Evolutionary conservation across 2,888 invertebrate genomes (phyloP).

Genomic region (Apamea anceps): DNA sequence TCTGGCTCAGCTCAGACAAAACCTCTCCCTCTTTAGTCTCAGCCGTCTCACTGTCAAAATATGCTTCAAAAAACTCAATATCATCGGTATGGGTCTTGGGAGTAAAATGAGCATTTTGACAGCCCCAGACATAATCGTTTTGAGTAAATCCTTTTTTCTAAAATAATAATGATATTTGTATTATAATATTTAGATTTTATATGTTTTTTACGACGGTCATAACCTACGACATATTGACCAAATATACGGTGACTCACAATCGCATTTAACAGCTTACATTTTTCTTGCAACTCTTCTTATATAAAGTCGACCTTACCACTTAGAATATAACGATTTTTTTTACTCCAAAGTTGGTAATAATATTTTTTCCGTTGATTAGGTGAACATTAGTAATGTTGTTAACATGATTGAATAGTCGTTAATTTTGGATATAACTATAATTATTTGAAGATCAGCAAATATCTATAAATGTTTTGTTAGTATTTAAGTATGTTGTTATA

Average conservation of each 20-base stretch:
- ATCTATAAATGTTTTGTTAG: no score
- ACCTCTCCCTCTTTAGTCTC: no score
- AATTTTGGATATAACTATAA: background rate
- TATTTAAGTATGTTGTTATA: background rate
- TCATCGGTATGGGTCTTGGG: background rate
- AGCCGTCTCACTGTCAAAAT: background rate
- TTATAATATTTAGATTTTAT: background rate
- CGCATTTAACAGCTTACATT: background rate
- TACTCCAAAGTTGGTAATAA: background rate
- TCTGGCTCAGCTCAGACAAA: background rate
- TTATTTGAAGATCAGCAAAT: background rate
- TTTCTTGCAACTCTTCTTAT: background rate
- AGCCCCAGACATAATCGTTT: background rate
- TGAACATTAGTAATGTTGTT: constrained; percentile 20
- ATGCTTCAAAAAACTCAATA: background rate
- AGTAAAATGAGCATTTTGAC: background rate
- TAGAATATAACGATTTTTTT: background rate
- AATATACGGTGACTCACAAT: constrained; percentile 57
- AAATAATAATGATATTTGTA: constrained; percentile 33
- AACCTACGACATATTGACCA: constrained; percentile 71
- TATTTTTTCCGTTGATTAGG: background rate
- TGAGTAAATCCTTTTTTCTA: constrained; percentile 5
- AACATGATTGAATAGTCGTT: constrained; percentile 27
- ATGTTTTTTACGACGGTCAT: constrained; percentile 61
- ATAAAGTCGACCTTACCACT: constrained; percentile 10